Conservation (phyloP, 64 coral and sea anemone species). For the Stichodactyla mertensii region DNA sequence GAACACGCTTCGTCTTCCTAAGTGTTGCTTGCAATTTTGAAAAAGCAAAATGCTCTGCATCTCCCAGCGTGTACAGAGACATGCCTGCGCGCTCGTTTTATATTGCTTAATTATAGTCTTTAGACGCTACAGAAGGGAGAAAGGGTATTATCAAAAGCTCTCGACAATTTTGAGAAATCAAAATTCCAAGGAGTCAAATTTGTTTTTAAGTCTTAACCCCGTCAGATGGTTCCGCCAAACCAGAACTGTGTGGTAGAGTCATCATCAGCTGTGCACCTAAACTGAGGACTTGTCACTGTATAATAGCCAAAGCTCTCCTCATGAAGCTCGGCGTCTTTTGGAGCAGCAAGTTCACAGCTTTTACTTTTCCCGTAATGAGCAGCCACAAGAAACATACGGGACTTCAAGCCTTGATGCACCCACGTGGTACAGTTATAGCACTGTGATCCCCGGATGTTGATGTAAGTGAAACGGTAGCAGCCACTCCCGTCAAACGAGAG, state of each 20-base stretch:
- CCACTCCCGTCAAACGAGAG: neutral
- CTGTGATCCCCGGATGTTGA: neutral
- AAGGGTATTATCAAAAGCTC: neutral
- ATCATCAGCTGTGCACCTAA: neutral
- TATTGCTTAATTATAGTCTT: no score
- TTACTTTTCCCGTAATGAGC: neutral
- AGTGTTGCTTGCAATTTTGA: no score
- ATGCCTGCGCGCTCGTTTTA: no score
- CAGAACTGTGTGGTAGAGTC: neutral
- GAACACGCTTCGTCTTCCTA: no score
- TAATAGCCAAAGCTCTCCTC: neutral
- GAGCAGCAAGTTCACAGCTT: neutral
- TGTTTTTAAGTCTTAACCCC: neutral
- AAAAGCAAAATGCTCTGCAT: no score
- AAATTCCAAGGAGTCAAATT: neutral
- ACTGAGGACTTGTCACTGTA: neutral
- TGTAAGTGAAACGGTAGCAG: neutral
- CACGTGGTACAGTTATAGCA: conserved; percentile 12
- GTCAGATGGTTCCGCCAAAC: neutral
- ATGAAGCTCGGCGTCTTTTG: neutral
- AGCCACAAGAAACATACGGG: conserved; percentile 4
- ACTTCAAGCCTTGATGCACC: neutral
- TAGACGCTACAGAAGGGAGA: no score
- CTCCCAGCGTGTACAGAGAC: no score
- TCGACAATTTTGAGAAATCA: neutral